A percentile compares a stretch with the other conserved stretches of the same genome.
Evolutionary conservation across 2,797 vertebrate species (phyloP).

Genomic region (Tragelaphus eurycerus): DNA sequence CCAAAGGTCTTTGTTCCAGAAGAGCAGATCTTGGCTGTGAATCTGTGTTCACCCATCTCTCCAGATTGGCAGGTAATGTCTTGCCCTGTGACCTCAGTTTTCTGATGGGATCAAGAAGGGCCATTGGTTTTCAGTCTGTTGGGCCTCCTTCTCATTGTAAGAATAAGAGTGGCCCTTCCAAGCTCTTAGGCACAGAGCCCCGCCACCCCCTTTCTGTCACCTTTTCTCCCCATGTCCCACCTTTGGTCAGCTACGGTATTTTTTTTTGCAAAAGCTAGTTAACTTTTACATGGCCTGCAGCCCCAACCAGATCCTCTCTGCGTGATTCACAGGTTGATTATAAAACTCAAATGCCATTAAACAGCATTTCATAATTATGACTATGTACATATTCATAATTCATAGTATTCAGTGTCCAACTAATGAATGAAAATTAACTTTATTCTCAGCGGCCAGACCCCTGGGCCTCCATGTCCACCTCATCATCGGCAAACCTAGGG

Average conservation of each 20-base stretch:
- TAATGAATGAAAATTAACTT: background rate
- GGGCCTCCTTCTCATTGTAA: background rate
- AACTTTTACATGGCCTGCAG: background rate
- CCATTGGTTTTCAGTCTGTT: background rate
- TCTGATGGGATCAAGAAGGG: background rate
- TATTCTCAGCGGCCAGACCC: background rate
- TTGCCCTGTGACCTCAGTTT: background rate
- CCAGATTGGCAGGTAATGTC: background rate
- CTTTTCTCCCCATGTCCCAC: background rate
- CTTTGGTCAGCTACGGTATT: background rate
- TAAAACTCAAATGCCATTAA: background rate
- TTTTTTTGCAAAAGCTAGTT: background rate
- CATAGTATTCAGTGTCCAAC: background rate
- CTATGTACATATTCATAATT: background rate
- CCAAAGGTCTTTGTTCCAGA: background rate
- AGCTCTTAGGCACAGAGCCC: background rate
- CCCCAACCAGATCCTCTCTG: background rate
- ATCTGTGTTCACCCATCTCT: background rate
- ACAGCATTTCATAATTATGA: background rate
- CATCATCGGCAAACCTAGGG: background rate
- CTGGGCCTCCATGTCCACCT: background rate
- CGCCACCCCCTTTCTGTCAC: rapidly evolving
- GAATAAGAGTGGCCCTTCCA: background rate
- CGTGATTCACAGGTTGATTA: background rate
- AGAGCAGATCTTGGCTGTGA: background rate